A percentile compares a stretch with the other conserved stretches of the same genome.
Evolutionary conservation across 2,888 invertebrate genomes (phyloP).

Genomic region (Drosophila koepferae): DNA sequence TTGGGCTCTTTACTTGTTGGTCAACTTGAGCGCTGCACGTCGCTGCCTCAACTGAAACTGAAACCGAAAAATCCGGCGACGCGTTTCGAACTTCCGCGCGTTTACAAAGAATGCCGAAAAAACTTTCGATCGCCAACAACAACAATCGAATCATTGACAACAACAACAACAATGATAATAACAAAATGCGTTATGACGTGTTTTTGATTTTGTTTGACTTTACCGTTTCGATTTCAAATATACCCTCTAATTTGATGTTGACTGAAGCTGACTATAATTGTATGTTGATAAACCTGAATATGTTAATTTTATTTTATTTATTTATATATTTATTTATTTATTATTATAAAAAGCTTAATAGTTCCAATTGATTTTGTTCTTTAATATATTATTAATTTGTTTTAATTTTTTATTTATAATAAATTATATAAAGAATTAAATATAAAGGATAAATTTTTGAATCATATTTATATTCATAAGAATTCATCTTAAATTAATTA

Average conservation of each 20-base stretch:
- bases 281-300: background rate
- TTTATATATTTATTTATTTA: no score
- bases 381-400: no score
- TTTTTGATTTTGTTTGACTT: slow-evolving; percentile 28
- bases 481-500: no score
- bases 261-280: background rate
- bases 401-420: no score
- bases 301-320: no score
- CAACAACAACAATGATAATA: slow-evolving; percentile 52
- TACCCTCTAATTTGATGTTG: slow-evolving; percentile 20
- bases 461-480: no score
- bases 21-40: slow-evolving; percentile 59
- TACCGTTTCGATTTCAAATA: slow-evolving; percentile 11
- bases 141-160: slow-evolving; percentile 33
- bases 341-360: no score
- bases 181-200: slow-evolving; percentile 51
- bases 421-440: no score
- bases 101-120: slow-evolving; percentile 74
- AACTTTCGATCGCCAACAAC: slow-evolving; percentile 72
- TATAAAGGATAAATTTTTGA: no score
- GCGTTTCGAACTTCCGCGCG: slow-evolving; percentile 58
- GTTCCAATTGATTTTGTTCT: no score
- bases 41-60: slow-evolving; percentile 61
- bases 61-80: slow-evolving; percentile 32
- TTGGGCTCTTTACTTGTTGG: slow-evolving; percentile 28